Conservation (phyloP, 2,888 invertebrate genomes). For the Tinea trinotella region DNA sequence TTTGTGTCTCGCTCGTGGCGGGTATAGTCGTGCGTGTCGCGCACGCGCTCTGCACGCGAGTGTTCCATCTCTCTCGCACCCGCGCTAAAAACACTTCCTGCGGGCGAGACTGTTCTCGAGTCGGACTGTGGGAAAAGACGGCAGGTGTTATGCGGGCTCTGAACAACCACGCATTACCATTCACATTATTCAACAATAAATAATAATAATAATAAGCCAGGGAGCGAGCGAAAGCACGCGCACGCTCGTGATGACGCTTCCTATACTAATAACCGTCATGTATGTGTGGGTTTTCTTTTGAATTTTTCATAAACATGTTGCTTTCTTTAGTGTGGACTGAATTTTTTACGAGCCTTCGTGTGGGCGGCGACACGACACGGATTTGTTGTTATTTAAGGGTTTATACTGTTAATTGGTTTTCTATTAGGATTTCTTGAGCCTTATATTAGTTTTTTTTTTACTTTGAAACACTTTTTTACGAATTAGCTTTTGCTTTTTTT, state of each 20-base stretch:
- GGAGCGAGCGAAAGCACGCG: slow-evolving; percentile 70
- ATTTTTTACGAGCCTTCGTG: slow-evolving; percentile 48
- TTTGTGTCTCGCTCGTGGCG: slow-evolving; percentile 35
- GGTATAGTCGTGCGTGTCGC: slow-evolving; percentile 27
- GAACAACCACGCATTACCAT: slow-evolving; percentile 73
- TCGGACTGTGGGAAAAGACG: slow-evolving; percentile 73
- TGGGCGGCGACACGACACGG: slow-evolving; percentile 61
- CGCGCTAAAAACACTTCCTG: slow-evolving; percentile 50
- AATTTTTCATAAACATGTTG: background rate
- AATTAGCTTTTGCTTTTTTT: background rate
- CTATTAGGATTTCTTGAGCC: background rate
- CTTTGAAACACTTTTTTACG: background rate
- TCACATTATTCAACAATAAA: slow-evolving; percentile 73
- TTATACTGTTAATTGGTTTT: background rate
- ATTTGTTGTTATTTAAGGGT: slow-evolving; percentile 29
- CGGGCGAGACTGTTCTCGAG: slow-evolving; percentile 32
- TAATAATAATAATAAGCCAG: slow-evolving; percentile 71
- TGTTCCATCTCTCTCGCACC: slow-evolving; percentile 45
- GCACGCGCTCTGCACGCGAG: slow-evolving; percentile 24
- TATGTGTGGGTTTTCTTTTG: slow-evolving; percentile 36
- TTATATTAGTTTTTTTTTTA: background rate
- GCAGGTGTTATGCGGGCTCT: slow-evolving; percentile 75
- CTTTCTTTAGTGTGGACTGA: slow-evolving; percentile 31
- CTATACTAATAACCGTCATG: slow-evolving; percentile 54
- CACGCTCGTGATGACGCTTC: slow-evolving; percentile 47